Conservation (phyloP, 2,888 invertebrate species). For the Melanotus villosus region DNA sequence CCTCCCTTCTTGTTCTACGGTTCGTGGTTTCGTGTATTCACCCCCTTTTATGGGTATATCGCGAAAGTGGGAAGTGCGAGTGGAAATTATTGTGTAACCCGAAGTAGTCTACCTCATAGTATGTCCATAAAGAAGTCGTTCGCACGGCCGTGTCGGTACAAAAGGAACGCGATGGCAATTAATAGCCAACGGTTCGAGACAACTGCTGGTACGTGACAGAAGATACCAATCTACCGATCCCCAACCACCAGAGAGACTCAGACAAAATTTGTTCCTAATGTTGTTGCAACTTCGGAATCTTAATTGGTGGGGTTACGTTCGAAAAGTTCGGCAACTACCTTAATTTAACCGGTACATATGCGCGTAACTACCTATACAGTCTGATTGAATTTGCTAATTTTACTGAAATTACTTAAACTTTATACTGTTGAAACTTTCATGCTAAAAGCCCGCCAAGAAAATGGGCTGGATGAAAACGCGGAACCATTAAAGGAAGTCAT, state of each 20-base stretch:
- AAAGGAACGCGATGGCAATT: slow-evolving; percentile 31
- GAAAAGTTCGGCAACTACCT: slow-evolving; percentile 35
- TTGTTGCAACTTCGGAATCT: slow-evolving; percentile 45
- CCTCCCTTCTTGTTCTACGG: not conserved
- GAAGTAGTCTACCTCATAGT: slow-evolving; percentile 1
- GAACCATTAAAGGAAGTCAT: too few species aligned
- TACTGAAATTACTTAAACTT: slow-evolving; percentile 18
- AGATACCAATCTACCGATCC: slow-evolving; percentile 37
- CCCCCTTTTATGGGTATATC: not conserved
- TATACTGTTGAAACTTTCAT: not conserved
- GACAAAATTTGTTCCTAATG: slow-evolving; percentile 42
- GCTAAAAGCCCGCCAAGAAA: not conserved
- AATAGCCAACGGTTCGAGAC: slow-evolving; percentile 42
- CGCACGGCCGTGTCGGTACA: slow-evolving; percentile 23
- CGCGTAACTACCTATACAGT: slow-evolving; percentile 18
- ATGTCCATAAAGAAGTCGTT: slow-evolving; percentile 18
- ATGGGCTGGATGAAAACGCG: not conserved
- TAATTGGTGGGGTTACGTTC: slow-evolving; percentile 40
- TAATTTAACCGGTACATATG: slow-evolving; percentile 31
- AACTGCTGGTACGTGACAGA: slow-evolving; percentile 41
- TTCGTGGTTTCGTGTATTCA: not conserved
- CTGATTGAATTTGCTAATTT: slow-evolving; percentile 35
- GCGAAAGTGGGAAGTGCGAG: not conserved
- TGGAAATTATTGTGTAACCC: not conserved
- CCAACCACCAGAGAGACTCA: slow-evolving; percentile 26